These are phyloP conservation scores for Magallana ariakensis DNA, from an alignment of 1,140 invertebrate genomes.

Conservation along the genomic window DNA sequence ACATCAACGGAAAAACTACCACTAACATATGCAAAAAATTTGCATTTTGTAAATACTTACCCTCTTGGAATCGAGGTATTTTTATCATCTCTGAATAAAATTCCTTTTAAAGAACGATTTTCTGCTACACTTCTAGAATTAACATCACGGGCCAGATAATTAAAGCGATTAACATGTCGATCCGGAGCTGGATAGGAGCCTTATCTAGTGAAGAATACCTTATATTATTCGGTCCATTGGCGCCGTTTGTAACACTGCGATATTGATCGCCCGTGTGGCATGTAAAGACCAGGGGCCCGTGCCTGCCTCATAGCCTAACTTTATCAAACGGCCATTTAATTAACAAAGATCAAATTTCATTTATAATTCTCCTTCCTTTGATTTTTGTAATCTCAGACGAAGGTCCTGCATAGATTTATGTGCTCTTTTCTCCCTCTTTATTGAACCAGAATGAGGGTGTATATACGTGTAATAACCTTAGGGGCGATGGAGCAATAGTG, in stretches of 20 bases:
- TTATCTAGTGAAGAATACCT: conserved; percentile 29
- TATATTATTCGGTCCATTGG: conserved; percentile 12
- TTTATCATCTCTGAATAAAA: conserved; percentile 26
- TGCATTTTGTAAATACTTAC: conserved; percentile 21
- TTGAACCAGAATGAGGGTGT: no score
- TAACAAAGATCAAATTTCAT: conserved; percentile 29
- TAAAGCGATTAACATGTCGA: background rate
- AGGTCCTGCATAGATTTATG: background rate
- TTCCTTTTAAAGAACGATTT: conserved; percentile 2
- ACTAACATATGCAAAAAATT: background rate
- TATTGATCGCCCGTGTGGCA: background rate
- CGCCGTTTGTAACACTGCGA: background rate
- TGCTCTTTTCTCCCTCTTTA: no score
- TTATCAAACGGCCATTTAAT: background rate
- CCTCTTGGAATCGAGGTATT: conserved; percentile 21
- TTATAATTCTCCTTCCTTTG: background rate
- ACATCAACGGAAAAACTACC: no score
- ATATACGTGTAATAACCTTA: no score
- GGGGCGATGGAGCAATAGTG: no score
- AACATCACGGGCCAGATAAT: conserved; percentile 7
- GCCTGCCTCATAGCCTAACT: background rate
- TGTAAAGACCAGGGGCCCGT: background rate
- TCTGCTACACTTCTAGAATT: conserved; percentile 27
- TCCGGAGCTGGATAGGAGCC: background rate
- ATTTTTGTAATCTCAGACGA: conserved; percentile 16